Evolutionary conservation across 2,113 vertebrate species (phyloP), one percentile per base, ranked within the genome.

Genomic region (Stegastes partitus): DNA sequence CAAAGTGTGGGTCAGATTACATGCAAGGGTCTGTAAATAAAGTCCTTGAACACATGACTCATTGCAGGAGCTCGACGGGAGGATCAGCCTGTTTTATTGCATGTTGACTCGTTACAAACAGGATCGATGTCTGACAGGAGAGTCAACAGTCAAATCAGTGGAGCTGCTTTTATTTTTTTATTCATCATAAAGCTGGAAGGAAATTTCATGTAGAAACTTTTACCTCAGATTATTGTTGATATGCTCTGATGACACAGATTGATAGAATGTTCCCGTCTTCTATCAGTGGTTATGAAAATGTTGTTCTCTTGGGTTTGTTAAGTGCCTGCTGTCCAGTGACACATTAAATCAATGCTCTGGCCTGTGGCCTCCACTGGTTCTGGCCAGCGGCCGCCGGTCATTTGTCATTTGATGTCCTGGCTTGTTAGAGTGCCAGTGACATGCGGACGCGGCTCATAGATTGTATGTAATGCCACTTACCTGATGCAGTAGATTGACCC

Each of bases 371-470:
- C 39, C 1, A 25, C n/a, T 80, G 3, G 2, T 8, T 65, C 28
- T 45, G 39, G 55, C 28, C 54, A 39, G 51, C 72, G 53, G 73
- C 28, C 10, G 4, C n/a, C 11, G 31, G 12, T 28, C 58, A 72
- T 67, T 66, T 63, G 49, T 70, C 50, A 45, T 53, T 65, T 22
- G 26, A 28, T 61, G 67, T 68, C n/a, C 28, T 28, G 12, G 19
- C 31, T 68, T 63, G 59, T 73, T 71, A 58, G 34, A 73, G 50
- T 54, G 34, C 12, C 19, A 3, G 6, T 56, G 28, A 71, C 77
- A 37, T 23, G 61, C 51, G 39, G 65, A 62, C 25, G 34, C 7
- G 23, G 15, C 61, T 85, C 55, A 58, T 65, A 71, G 61, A 74
- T 61, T 72, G 31, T 22, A 22, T 77, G 34, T 51, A 19, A 65